phyloP scores from a whole-genome alignment of 2,888 invertebrate species.

The Steinernema scapterisci region DNA sequence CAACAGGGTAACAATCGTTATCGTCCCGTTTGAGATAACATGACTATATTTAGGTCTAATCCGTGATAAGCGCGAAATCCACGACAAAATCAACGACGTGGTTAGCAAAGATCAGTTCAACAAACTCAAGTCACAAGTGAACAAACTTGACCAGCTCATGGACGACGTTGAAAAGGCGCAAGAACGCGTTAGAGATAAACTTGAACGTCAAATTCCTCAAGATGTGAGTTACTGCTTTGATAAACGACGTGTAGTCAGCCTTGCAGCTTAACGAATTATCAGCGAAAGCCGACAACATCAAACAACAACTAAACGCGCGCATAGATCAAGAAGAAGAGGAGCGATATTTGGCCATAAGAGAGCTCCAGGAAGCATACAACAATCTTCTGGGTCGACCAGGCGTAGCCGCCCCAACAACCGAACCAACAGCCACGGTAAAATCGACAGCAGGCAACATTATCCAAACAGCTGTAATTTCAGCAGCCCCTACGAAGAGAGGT shows the following conservation, averaged over 20 bases:
- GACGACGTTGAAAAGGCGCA: conserved; percentile 65
- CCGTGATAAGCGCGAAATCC: conserved; percentile 42
- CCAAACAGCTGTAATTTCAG: conserved; percentile 26
- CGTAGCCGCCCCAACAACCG: conserved; percentile 34
- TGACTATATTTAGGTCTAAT: conserved; percentile 17
- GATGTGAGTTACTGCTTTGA: no score
- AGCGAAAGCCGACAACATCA: conserved; percentile 64
- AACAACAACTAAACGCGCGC: conserved; percentile 60
- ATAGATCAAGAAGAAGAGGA: conserved; percentile 66
- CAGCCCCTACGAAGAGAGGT: conserved; percentile 56
- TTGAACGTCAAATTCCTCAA: conserved; percentile 65
- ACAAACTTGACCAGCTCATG: conserved; percentile 60
- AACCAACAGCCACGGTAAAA: conserved; percentile 28
- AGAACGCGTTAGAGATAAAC: conserved; percentile 62
- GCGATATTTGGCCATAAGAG: conserved; percentile 63
- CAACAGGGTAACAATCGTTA: conserved; percentile 49
- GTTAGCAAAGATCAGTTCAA: conserved; percentile 35
- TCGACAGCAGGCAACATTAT: background rate
- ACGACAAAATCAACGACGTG: conserved; percentile 38
- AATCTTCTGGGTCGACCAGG: conserved; percentile 44
- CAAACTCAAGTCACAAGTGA: conserved; percentile 50
- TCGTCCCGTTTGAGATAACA: no score
- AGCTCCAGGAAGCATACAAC: conserved; percentile 65
- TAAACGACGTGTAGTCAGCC: background rate
- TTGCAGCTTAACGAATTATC: conserved; percentile 64